These are phyloP conservation scores for Emydura subglobosa DNA, from an alignment of 2,113 vertebrate genomes.

Conservation along the genomic window DNA sequence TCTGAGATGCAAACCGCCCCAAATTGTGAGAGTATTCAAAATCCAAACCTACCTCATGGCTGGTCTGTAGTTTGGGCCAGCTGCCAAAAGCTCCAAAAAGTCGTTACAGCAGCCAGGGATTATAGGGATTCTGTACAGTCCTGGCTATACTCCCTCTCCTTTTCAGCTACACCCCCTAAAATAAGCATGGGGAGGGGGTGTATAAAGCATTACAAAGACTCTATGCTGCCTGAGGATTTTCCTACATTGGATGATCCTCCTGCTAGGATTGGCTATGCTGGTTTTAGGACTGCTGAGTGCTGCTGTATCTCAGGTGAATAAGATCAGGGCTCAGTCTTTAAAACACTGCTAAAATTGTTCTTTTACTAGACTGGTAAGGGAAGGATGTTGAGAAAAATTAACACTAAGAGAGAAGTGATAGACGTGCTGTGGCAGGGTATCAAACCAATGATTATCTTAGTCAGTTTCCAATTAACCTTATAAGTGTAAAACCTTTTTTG, in stretches of 20 bases:
- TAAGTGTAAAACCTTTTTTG: conserved; percentile 16
- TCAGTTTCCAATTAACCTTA: conserved; percentile 40
- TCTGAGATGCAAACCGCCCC: background rate
- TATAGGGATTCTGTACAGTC: background rate
- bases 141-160: background rate
- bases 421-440: background rate
- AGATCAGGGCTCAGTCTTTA: background rate
- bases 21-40: background rate
- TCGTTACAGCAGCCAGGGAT: background rate
- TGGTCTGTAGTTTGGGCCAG: background rate
- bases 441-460: conserved; percentile 26
- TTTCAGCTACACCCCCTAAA: background rate
- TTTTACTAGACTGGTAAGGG: background rate
- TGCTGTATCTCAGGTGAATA: background rate
- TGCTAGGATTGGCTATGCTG: background rate
- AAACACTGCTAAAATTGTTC: background rate
- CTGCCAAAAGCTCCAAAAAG: background rate
- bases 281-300: background rate
- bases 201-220: background rate
- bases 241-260: background rate
- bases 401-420: background rate
- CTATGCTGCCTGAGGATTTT: background rate
- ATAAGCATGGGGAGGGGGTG: background rate
- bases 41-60: background rate
- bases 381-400: background rate